Conservation (phyloP, 2,113 vertebrate genomes). For the Laterallus jamaicensis region DNA sequence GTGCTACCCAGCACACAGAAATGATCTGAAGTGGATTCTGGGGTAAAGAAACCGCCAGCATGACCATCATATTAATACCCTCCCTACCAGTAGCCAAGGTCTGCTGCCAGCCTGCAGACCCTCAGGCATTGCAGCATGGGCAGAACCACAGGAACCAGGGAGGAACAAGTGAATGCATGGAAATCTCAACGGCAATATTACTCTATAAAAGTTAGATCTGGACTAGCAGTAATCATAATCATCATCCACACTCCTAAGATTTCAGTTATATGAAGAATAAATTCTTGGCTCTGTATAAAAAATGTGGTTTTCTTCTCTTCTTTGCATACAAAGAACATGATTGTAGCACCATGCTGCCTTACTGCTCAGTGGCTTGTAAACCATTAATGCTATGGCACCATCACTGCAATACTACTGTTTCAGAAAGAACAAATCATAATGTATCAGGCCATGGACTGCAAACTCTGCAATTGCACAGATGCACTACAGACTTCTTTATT, state of each 20-base stretch:
- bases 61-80: neutral
- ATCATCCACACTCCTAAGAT: neutral
- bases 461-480: neutral
- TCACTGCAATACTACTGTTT: too few relatives aligned
- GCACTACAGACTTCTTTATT: neutral
- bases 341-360: neutral
- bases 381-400: neutral
- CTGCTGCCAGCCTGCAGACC: neutral
- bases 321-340: neutral
- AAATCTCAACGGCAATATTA: neutral
- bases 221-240: neutral
- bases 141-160: fast-evolving
- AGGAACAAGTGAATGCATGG: neutral
- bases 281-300: neutral
- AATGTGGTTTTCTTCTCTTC: neutral
- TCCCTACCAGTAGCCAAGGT: too few relatives aligned
- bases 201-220: neutral
- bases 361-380: neutral
- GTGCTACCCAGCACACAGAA: neutral
- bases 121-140: fast-evolving
- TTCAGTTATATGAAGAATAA: neutral
- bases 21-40: neutral
- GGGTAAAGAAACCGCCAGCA: neutral
- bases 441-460: neutral
- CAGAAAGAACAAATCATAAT: neutral